Conservation (phyloP, 2,888 invertebrate species). For the Melinaea menophilus region DNA sequence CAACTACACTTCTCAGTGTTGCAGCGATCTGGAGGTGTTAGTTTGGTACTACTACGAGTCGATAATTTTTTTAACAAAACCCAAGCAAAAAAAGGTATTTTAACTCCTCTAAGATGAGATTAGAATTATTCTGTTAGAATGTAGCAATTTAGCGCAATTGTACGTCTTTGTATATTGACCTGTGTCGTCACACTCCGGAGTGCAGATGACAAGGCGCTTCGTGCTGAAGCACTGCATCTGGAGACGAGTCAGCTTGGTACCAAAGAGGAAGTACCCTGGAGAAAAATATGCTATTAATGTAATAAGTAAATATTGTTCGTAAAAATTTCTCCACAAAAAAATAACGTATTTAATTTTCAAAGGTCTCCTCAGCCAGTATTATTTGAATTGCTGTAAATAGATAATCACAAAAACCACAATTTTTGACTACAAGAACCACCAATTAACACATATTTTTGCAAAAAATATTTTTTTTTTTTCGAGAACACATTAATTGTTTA, state of each 20-base stretch:
- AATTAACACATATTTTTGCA: too few relatives aligned
- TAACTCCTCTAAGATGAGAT: too few relatives aligned
- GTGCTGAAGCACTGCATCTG: slow-evolving; percentile 70
- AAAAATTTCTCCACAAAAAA: too few relatives aligned
- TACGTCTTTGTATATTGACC: slow-evolving; percentile 39
- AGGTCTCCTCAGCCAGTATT: too few relatives aligned
- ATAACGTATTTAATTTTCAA: too few relatives aligned
- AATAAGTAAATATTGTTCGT: not conserved
- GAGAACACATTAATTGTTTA: not conserved
- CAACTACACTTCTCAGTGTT: slow-evolving; percentile 68
- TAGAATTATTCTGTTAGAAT: not conserved
- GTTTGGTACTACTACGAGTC: too few relatives aligned
- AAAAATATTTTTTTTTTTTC: too few relatives aligned
- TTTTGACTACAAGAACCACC: too few relatives aligned
- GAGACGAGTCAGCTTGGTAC: slow-evolving; percentile 62
- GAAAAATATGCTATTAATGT: not conserved
- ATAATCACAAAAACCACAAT: too few relatives aligned
- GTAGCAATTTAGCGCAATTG: not conserved
- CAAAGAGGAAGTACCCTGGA: slow-evolving; percentile 71
- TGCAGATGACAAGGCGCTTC: slow-evolving; percentile 63
- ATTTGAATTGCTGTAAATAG: too few relatives aligned
- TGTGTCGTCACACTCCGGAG: slow-evolving; percentile 72
- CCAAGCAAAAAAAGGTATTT: too few relatives aligned
- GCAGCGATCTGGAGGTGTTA: slow-evolving; percentile 60
- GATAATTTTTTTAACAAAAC: too few relatives aligned